Conservation (phyloP, 2,797 vertebrate genomes). For the Pseudopleuronectes americanus region DNA sequence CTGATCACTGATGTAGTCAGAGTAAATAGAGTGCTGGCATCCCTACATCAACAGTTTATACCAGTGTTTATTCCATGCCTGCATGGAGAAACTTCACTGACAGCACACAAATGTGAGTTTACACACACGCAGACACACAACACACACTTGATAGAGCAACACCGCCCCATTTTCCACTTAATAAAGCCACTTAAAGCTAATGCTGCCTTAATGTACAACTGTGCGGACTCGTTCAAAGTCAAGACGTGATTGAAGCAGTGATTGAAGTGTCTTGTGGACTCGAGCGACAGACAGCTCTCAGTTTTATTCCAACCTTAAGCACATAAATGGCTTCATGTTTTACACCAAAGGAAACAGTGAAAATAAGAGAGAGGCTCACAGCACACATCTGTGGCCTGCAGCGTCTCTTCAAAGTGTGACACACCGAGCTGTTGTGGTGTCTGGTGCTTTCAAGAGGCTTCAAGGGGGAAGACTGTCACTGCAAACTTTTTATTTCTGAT, state of each 20-base stretch:
- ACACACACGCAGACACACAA: neutral
- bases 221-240: constrained; percentile 39
- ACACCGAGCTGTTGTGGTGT: neutral
- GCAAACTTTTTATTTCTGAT: neutral
- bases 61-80: constrained; percentile 1
- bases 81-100: neutral
- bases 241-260: constrained; percentile 19
- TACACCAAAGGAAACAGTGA: constrained; percentile 11
- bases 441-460: neutral
- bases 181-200: constrained; percentile 11
- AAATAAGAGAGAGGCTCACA: too few species aligned
- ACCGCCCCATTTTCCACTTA: constrained; percentile 3
- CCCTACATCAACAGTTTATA: constrained; percentile 6
- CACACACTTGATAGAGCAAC: constrained; percentile 3
- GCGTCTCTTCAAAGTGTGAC: neutral
- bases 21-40: neutral
- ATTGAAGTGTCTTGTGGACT: constrained; percentile 2
- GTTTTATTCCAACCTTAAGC: too few species aligned
- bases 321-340: constrained; percentile 12
- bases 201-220: constrained; percentile 34
- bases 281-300: too few species aligned
- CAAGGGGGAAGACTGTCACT: neutral
- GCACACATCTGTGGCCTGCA: neutral
- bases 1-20: neutral
- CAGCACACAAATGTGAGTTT: neutral